Conservation (phyloP, 2,113 vertebrate species). For the Eurypyga helias region DNA sequence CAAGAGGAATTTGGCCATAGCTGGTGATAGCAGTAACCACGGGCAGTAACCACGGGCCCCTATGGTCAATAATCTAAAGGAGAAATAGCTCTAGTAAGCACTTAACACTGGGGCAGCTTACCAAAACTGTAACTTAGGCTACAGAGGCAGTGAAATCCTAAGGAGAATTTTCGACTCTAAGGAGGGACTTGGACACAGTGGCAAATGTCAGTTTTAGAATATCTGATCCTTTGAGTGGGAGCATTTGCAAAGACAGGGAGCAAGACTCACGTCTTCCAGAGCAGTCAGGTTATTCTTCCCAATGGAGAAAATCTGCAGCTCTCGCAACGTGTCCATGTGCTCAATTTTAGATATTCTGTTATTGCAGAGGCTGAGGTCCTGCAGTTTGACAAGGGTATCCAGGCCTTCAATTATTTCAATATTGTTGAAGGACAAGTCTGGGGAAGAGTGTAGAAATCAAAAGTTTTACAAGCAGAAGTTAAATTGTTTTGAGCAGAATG, state of each 20-base stretch:
- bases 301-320: constrained; percentile 85
- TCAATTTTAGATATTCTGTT: constrained; percentile 89
- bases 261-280: constrained; percentile 83
- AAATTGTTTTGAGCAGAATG: neutral
- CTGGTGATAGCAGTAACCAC: neutral
- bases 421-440: constrained; percentile 94
- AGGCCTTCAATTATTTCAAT: constrained; percentile 91
- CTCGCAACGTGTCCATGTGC: constrained; percentile 84
- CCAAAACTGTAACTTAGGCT: neutral
- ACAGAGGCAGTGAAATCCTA: neutral
- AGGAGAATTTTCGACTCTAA: neutral
- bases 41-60: neutral
- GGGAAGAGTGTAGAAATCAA: neutral
- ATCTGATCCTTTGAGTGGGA: neutral
- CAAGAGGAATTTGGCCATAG: neutral
- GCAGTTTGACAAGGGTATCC: constrained; percentile 82
- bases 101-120: neutral
- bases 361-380: constrained; percentile 87
- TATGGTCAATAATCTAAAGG: neutral
- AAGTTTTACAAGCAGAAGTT: neutral
- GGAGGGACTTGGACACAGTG: neutral
- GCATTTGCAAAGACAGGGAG: neutral
- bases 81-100: neutral
- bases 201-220: neutral
- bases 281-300: constrained; percentile 84